Evolutionary conservation across 2,797 vertebrate genomes (phyloP), one percentile per base, ranked within the genome.

Genomic region (Cryptoprocta ferox): DNA sequence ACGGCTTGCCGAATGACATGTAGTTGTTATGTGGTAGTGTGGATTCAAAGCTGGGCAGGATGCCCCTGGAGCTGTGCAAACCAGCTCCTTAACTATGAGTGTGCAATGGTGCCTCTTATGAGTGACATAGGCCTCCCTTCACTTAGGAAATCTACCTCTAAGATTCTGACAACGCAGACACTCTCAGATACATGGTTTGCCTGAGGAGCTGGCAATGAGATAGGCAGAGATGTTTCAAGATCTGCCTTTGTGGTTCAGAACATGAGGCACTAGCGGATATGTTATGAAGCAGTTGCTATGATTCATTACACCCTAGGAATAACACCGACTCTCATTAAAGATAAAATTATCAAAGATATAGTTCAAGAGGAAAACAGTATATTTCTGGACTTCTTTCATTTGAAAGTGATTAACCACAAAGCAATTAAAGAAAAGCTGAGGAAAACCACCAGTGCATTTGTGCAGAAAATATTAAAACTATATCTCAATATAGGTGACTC

Each of bases 381-480:
- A 56, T 68, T 87, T 95, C 48, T 94, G n/a, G 32, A 76, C 30
- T 92, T 88, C 35, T 45, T 97, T 92, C 68, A 91, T 80, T 89
- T 86, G 68, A 95, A 96, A 97, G 94, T 87, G 63, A 97, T 94
- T 95, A 95, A 93, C 89, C 21, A 90, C 75, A 97, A 79, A 86
- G 30, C 53, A 91, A 70, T 97, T 95, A 82, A 63, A 75, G 30
- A 95, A 94, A 97, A 96, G 35, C 65, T 78, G 48, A 90, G 48
- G 59, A 83, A 96, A 97, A 95, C 7, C 80, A 39, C 65, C 81
- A 95, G 32, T 86, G 7, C 32, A 82, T 91, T 94, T 95, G 53
- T 84, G 83, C 45, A 92, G 59, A 92, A 89, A 93, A 93, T 95
- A 97, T 95, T 96, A 91, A 96, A 87, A 95, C 75, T 70, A 83